These are phyloP conservation scores for Tadarida brasiliensis DNA, from an alignment of 2,797 vertebrate species.

Conservation along the genomic window DNA sequence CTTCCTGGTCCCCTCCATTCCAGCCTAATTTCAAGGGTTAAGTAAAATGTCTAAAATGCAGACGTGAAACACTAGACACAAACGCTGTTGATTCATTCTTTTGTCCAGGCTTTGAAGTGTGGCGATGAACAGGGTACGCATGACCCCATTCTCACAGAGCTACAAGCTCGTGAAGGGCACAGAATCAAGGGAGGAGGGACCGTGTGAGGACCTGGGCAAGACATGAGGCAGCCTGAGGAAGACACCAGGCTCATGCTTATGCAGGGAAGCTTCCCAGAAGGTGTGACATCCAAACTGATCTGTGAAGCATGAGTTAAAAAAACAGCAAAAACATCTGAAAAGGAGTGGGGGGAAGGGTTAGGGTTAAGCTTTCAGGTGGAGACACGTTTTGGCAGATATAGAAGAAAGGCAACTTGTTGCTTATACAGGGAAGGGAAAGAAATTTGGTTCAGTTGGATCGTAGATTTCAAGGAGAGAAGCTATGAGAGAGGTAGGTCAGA, in stretches of 20 bases:
- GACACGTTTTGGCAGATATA: background rate
- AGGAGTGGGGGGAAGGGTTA: background rate
- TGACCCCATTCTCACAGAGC: too few relatives aligned
- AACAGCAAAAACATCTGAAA: background rate
- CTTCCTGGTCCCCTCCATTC: background rate
- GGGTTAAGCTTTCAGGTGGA: background rate
- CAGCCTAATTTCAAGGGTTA: background rate
- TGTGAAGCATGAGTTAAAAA: background rate
- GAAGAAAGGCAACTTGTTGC: background rate
- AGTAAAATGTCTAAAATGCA: background rate
- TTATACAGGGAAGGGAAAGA: background rate
- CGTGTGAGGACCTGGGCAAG: background rate
- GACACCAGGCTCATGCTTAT: background rate
- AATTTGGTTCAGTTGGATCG: background rate
- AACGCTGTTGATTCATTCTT: background rate
- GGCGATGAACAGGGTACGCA: background rate
- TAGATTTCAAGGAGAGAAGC: background rate
- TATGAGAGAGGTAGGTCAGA: fast-evolving
- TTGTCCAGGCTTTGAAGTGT: background rate
- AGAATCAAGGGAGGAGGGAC: background rate
- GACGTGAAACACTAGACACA: background rate
- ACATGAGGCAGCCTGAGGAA: fast-evolving
- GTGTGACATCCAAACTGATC: background rate
- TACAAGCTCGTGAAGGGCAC: background rate
- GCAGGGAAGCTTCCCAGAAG: background rate